Evolutionary conservation across 2,888 invertebrate genomes (phyloP).

Genomic region (Epinotia nisella): DNA sequence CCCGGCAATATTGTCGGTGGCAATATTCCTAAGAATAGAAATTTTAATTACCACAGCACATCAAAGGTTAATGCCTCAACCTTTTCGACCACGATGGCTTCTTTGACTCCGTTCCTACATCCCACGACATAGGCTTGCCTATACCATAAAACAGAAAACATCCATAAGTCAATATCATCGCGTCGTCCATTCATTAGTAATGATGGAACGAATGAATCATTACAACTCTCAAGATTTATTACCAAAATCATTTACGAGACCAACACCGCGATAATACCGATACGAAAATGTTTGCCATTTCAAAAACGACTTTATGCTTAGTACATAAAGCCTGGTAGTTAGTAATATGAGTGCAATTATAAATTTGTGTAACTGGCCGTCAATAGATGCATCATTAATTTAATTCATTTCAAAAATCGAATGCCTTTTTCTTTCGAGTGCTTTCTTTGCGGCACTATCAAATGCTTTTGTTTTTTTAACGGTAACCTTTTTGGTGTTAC

Average conservation of each 20-base stretch:
- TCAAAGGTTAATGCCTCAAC: too few species aligned
- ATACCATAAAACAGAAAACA: slow-evolving; percentile 36
- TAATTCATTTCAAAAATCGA: slow-evolving; percentile 61
- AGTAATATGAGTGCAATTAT: background rate
- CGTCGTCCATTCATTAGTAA: slow-evolving; percentile 43
- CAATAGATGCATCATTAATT: slow-evolving; percentile 63
- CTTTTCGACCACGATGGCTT: background rate
- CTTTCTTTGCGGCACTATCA: slow-evolving; percentile 47
- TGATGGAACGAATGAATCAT: slow-evolving; percentile 46
- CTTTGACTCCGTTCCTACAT: background rate
- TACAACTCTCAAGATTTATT: slow-evolving; percentile 51
- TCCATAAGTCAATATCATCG: slow-evolving; percentile 44
- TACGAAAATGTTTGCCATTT: slow-evolving; percentile 18
- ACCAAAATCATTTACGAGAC: slow-evolving; percentile 48
- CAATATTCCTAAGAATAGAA: too few species aligned
- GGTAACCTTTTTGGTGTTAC: slow-evolving; percentile 45
- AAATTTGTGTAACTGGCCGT: slow-evolving; percentile 21
- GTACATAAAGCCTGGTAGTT: background rate
- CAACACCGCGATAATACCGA: slow-evolving; percentile 12
- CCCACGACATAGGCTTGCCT: background rate
- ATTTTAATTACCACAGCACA: too few species aligned
- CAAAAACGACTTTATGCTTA: slow-evolving; percentile 4
- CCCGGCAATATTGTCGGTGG: too few species aligned
- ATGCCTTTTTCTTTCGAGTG: slow-evolving; percentile 45
- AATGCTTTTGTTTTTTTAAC: slow-evolving; percentile 48